phyloP scores from a whole-genome alignment of 2,113 vertebrate species.

The Odobenus rosmarus region DNA sequence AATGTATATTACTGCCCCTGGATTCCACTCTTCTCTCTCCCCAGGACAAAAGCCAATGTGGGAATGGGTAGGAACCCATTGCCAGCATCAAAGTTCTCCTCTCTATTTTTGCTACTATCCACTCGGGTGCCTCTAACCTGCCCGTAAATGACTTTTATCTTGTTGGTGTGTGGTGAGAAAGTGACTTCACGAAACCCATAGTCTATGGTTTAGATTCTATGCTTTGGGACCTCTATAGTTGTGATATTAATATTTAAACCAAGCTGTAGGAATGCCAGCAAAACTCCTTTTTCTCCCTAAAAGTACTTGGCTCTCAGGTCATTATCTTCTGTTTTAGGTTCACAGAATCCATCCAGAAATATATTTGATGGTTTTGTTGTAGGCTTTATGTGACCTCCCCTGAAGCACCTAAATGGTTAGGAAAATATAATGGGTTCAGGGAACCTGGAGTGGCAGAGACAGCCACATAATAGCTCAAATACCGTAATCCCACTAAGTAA shows the following conservation, averaged over 20 bases:
- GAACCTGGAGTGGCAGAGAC: background rate
- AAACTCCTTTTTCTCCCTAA: background rate
- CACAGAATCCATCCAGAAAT: background rate
- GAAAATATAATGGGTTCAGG: background rate
- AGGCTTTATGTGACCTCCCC: background rate
- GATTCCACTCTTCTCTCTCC: background rate
- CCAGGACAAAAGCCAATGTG: background rate
- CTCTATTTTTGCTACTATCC: background rate
- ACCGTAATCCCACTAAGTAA: background rate
- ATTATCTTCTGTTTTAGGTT: background rate
- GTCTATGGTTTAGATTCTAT: background rate
- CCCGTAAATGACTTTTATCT: background rate
- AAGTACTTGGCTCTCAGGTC: background rate
- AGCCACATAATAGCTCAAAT: background rate
- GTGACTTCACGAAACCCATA: background rate
- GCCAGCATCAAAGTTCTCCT: background rate
- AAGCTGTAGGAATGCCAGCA: background rate
- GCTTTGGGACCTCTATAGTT: background rate
- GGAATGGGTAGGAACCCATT: background rate
- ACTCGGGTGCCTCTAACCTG: background rate
- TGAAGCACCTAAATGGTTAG: background rate
- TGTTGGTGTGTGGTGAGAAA: background rate
- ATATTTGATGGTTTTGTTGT: background rate
- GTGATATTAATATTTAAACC: background rate
- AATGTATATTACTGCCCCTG: background rate